These are phyloP conservation scores for Brenthis ino DNA, from an alignment of 2,888 invertebrate genomes.

Conservation along the genomic window DNA sequence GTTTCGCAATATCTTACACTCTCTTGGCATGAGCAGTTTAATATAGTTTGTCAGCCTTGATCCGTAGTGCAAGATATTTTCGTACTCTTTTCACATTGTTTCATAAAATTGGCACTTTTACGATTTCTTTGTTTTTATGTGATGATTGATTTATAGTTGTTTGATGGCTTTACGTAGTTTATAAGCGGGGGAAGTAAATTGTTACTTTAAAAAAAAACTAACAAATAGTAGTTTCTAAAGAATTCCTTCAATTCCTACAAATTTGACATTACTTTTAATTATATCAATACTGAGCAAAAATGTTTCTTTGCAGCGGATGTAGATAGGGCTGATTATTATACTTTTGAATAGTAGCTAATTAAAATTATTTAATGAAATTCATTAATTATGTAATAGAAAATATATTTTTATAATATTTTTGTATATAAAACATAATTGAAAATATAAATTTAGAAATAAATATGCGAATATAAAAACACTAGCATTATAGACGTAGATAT, in stretches of 20 bases:
- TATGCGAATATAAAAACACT: no score
- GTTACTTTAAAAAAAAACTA: background rate
- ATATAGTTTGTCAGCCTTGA: slow-evolving; percentile 18
- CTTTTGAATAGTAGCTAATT: no score
- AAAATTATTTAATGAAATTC: no score
- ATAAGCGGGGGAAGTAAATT: background rate
- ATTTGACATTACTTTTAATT: no score
- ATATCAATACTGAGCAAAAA: no score
- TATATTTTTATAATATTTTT: no score
- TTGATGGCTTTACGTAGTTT: slow-evolving; percentile 5
- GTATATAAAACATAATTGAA: no score
- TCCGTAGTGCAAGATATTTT: slow-evolving; percentile 20
- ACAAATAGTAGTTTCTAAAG: background rate
- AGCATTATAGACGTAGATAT: no score
- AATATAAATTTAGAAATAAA: no score
- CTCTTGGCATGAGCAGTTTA: background rate
- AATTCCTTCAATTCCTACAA: background rate
- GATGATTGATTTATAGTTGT: slow-evolving; percentile 23
- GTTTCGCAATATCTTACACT: background rate
- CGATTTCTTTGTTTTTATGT: slow-evolving; percentile 22
- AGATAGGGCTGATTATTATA: no score
- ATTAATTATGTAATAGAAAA: no score
- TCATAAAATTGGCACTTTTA: slow-evolving; percentile 29
- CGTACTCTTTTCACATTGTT: slow-evolving; percentile 19
- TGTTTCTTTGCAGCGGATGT: no score